Evolutionary conservation across 2,113 vertebrate species (phyloP), one percentile per base, ranked within the genome.

Genomic region (Lates calcarifer): DNA sequence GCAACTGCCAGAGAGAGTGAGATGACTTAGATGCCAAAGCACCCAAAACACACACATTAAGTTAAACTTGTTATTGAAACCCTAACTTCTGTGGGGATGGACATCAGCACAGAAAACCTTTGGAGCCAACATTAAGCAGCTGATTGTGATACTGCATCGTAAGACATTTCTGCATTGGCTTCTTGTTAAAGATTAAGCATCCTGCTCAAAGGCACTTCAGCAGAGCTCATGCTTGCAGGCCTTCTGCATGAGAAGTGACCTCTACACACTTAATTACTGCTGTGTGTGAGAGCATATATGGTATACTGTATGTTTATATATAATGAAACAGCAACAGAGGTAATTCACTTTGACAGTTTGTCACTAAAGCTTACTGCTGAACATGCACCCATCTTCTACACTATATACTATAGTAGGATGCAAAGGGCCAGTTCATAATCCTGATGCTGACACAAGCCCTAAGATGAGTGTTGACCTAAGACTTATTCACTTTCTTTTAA

Each of bases 331-430:
- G 53, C 67, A 57, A 20, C 64, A 61, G 47, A 13, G 24, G 15
- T 83, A 66, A 91, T 84, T 71, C 31, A 45, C 51, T 83, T 55
- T 88, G 90, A 88, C 88, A 87, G 86, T 64, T 69, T 88, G 90
- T 86, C 88, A 85, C 56, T 81, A 75, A 69, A 24, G 81, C 63
- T 90, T 43, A 84, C 69, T 20, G 69, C 58, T 68, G 35, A 45
- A 62, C 37, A 33, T 0, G 26, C 75, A 9, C 2, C 15, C 53
- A 22, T 60, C 41, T 71, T 35, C 31, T 17, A 4, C 67, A 55
- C 28, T 3, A 24, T 20, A 14, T 20, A 47, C 26, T 24, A 9
- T 4, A n/a, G 55, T 11, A 37, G 20, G 28, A 24, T 13, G 41
- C 45, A 69, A 51, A 77, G 29, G 74, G 41, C 11, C 28, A 20